A percentile compares a stretch with the other conserved stretches of the same genome.
Conservation (phyloP, 1,140 invertebrate genomes). For the Cyphomyrmex costatus region DNA sequence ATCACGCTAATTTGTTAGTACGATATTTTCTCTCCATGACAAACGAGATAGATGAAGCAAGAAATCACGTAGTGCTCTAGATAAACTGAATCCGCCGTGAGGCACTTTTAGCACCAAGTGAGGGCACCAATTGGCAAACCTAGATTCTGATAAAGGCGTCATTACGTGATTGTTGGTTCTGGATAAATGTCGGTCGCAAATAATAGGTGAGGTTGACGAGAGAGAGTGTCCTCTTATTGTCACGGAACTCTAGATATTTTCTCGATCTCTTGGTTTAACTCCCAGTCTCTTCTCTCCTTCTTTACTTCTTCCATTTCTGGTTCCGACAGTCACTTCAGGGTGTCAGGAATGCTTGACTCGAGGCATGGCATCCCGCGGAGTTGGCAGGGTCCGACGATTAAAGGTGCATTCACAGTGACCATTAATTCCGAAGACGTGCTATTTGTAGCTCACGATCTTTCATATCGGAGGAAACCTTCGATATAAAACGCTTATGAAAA, state of each 20-base stretch:
- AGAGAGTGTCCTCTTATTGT: conserved; percentile 51
- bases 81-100: not conserved
- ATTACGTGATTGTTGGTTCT: conserved; percentile 55
- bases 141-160: conserved; percentile 21
- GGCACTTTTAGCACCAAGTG: conserved; percentile 9
- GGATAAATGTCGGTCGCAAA: conserved; percentile 45
- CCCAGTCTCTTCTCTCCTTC: conserved; percentile 44
- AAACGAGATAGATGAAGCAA: not conserved
- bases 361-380: conserved; percentile 75
- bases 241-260: conserved; percentile 69
- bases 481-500: not conserved
- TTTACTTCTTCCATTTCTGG: conserved; percentile 74
- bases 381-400: conserved; percentile 72
- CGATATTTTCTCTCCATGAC: not conserved
- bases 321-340: conserved; percentile 78
- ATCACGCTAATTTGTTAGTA: not conserved
- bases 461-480: not conserved
- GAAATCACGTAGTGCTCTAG: not conserved
- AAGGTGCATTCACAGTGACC: conserved; percentile 71
- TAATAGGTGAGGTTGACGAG: conserved; percentile 3
- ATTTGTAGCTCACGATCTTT: not conserved
- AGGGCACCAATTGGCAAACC: conserved; percentile 4
- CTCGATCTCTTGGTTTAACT: conserved; percentile 66
- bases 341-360: conserved; percentile 78
- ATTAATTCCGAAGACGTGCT: conserved; percentile 36